Evolutionary conservation across 2,888 invertebrate species (phyloP), one percentile per base, ranked within the genome.

Genomic region (Lagria hirta): DNA sequence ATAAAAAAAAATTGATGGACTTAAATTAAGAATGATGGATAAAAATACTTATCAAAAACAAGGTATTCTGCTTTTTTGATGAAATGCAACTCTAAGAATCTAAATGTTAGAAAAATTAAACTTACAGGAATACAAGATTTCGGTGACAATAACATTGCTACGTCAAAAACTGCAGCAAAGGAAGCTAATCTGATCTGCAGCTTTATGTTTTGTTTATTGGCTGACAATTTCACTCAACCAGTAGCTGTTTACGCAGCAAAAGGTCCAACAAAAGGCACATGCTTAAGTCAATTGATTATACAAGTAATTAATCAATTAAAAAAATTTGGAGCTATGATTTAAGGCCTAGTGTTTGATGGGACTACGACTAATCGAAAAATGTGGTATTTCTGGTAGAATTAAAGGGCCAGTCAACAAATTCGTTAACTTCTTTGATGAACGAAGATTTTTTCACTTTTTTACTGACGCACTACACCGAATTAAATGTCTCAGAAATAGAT

Each of bases 391-490:
- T n/a, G 43, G 27, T 14, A 17, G 18, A 27, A 5, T 37, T 4
- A n/a, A 4, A 3, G 12, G 20, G 23, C 27, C 27, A 6, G n/a
- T 7, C 2, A 36, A 43, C 13, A 37, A 37, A 37, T 15, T 40
- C 18, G 12, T 28, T 6, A 35, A 43, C 22, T 36, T 36, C 10
- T n/a, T 37, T 3, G 44, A 32, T 30, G 42, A 49, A 20, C 29
- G 27, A 2, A 45, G 51, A 8, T 11, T 21, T 12, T 13, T 58
- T 8, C 56, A 35, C 28, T 46, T 48, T 4, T 54, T 56, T 35
- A 56, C 55, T 1, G 54, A 57, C 42, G 42, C 48, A 3, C 50
- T 54, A 4, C 57, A 57, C 24, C 33, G 56, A 3, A 30, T 57
- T 2, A 57, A 58, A 43, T 52, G 48, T 15, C 43, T 55, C 17